Conservation (phyloP, 2,888 invertebrate genomes). For the Ochropleura leucogaster region DNA sequence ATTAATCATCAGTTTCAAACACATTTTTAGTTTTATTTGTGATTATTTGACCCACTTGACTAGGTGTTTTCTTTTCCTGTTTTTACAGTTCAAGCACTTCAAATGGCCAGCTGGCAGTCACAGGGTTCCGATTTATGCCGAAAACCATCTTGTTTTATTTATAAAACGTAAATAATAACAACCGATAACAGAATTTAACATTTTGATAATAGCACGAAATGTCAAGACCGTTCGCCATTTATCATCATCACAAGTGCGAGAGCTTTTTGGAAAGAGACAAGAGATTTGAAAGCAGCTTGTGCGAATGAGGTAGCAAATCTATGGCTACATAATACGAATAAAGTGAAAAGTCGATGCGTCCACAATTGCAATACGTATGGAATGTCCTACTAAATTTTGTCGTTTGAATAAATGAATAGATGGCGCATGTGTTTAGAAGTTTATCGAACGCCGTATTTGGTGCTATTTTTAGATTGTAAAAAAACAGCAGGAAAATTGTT, state of each 20-base stretch:
- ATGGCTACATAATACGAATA: conserved; percentile 68
- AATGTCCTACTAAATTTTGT: conserved; percentile 64
- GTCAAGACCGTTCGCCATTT: conserved; percentile 86
- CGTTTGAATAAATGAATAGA: conserved; percentile 69
- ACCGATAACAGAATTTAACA: conserved; percentile 72
- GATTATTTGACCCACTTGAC: conserved; percentile 61
- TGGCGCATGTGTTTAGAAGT: conserved; percentile 87
- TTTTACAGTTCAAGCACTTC: conserved; percentile 62
- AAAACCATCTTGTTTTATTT: conserved; percentile 78
- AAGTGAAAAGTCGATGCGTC: conserved; percentile 64
- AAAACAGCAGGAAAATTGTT: conserved; percentile 40
- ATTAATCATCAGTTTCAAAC: conserved; percentile 40
- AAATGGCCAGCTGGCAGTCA: conserved; percentile 46
- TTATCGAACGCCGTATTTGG: conserved; percentile 85
- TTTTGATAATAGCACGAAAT: conserved; percentile 79
- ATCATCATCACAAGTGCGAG: conserved; percentile 73
- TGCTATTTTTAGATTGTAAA: conserved; percentile 82
- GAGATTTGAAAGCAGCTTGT: conserved; percentile 29
- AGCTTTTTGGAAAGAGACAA: conserved; percentile 74
- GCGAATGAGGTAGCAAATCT: conserved; percentile 70
- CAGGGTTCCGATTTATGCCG: conserved; percentile 41
- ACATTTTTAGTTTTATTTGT: conserved; percentile 58
- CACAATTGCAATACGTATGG: conserved; percentile 38
- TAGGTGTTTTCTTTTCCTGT: conserved; percentile 59
- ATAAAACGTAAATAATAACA: conserved; percentile 74